Evolutionary conservation across 1,140 invertebrate genomes (phyloP), one percentile per base, ranked within the genome.

Genomic region (Dufourea novaeangliae): DNA sequence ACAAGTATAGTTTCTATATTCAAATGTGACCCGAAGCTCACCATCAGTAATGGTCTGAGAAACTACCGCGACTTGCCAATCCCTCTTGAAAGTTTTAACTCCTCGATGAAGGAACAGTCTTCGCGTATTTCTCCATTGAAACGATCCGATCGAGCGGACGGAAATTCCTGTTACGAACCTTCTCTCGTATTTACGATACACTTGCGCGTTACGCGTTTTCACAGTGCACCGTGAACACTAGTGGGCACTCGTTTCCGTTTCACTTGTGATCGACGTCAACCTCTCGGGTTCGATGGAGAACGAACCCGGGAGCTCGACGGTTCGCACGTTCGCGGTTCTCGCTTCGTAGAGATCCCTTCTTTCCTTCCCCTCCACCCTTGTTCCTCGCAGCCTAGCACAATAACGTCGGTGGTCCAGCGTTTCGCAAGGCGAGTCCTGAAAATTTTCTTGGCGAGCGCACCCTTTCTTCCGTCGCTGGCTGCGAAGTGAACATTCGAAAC

Each of bases 391-490:
- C n/a, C n/a, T 8, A 41, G 62, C 37, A 73, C 54, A 59, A 59
- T 70, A 80, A 75, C 44, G 67, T 39, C n/a, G n/a, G n/a, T n/a
- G n/a, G 81, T 74, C 71, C 77, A 67, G 32, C 59, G 70, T 79
- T 74, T 57, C 77, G 70, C 25, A 66, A 75, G 57, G 67, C 61
- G 52, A 77, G 81, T 52, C 63, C 83, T 83, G 62, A 64, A 77
- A 70, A 85, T 84, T 80, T 85, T 85, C 82, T 84, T 85, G 29
- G 72, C 78, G 83, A 85, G 29, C 73, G 82, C 56, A 80, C 82
- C 82, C 71, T 85, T 85, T 85, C 82, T 85, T 74, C 54, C 41
- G n/a, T n/a, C 56, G 41, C 34, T 27, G 54, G 32, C 68, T 76
- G 79, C 77, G 32, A 80, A 85, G 70, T 69, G 73, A 85, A 74